These are phyloP conservation scores for Dicerorhinus sumatrensis DNA, from an alignment of 2,113 vertebrate species.

Conservation along the genomic window DNA sequence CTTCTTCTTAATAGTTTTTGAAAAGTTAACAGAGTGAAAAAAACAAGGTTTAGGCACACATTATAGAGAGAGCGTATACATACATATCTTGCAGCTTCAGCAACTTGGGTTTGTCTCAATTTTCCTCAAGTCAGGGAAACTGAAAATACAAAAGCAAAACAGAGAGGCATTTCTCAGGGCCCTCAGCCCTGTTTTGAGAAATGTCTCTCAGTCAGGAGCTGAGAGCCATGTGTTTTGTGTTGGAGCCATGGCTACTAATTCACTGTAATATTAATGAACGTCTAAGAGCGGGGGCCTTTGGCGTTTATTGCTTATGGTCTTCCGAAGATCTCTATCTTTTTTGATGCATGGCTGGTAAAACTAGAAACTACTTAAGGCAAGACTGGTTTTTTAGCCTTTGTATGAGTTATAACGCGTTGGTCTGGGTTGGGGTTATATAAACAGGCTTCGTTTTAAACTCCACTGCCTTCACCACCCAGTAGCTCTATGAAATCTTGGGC, in stretches of 20 bases:
- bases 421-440: neutral
- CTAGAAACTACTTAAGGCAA: neutral
- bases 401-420: neutral
- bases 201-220: neutral
- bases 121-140: slow-evolving; percentile 59
- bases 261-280: neutral
- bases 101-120: slow-evolving; percentile 43
- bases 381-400: neutral
- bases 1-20: slow-evolving; percentile 76
- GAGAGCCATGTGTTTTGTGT: neutral
- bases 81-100: slow-evolving; percentile 38
- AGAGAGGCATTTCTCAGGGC: neutral
- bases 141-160: neutral
- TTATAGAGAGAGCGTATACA: slow-evolving; percentile 28
- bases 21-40: slow-evolving; percentile 83
- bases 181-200: neutral
- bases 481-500: neutral
- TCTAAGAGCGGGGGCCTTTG: neutral
- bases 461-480: neutral
- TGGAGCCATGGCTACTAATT: neutral
- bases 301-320: neutral
- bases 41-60: slow-evolving; percentile 27
- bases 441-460: slow-evolving; percentile 52
- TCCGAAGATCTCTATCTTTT: neutral
- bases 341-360: neutral